Percentiles rank a stretch among this genome's conserved stretches.
Conservation (phyloP, 2,888 invertebrate genomes). For the Polia nebulosa region DNA sequence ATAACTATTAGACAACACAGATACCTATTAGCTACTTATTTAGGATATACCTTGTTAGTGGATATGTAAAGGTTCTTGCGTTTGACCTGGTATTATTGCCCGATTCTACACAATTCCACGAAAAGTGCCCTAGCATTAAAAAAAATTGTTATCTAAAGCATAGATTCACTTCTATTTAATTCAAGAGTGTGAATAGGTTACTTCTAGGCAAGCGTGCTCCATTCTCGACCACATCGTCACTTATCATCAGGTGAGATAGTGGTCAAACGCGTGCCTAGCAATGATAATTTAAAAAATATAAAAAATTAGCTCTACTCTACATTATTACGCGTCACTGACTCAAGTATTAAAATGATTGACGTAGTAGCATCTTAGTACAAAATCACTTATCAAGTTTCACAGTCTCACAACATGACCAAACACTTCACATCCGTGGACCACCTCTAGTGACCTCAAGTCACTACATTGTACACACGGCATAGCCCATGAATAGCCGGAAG, state of each 20-base stretch:
- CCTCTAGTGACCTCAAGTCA: conserved; percentile 58
- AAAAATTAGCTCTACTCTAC: not conserved
- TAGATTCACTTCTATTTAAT: too few relatives aligned
- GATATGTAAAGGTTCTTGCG: not conserved
- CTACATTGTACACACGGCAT: conserved; percentile 50
- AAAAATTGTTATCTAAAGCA: too few relatives aligned
- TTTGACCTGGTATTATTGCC: not conserved
- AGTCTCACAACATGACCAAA: conserved; percentile 18
- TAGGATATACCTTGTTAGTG: not conserved
- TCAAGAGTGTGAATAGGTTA: too few relatives aligned
- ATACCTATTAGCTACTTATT: not conserved
- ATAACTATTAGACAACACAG: not conserved
- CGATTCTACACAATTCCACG: too few relatives aligned
- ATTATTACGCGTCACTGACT: too few relatives aligned
- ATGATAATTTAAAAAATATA: too few relatives aligned
- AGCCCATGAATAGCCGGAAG: conserved; percentile 72
- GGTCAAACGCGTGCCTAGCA: too few relatives aligned
- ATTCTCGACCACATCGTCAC: too few relatives aligned
- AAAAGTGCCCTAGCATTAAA: too few relatives aligned
- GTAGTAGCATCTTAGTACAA: not conserved
- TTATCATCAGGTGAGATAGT: too few relatives aligned
- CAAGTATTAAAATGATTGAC: not conserved
- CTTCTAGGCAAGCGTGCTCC: too few relatives aligned
- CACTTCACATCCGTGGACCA: conserved; percentile 55
- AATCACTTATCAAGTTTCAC: conserved; percentile 15